Conservation (phyloP, 1,140 invertebrate genomes). For the Teleogryllus occipitalis region DNA sequence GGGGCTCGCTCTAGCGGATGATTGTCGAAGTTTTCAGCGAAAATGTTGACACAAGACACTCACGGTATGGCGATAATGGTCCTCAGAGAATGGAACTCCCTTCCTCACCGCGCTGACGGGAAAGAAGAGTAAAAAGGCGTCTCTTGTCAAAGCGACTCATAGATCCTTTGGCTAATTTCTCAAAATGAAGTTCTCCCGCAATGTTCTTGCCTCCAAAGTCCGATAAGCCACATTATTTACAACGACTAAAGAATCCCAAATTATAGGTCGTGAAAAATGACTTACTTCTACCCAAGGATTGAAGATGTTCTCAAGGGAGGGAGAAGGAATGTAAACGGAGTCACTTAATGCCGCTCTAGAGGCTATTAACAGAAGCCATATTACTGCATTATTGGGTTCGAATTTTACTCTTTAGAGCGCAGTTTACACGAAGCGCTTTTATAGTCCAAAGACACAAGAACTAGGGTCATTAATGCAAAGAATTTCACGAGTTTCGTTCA, state of each 20-base stretch:
- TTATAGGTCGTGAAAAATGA: neutral
- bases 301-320: too few relatives aligned
- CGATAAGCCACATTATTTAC: neutral
- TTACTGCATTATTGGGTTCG: too few relatives aligned
- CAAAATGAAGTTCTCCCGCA: neutral
- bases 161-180: neutral
- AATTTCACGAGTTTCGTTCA: too few relatives aligned
- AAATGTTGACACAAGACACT: slow-evolving; percentile 4
- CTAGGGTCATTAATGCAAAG: too few relatives aligned
- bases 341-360: too few relatives aligned
- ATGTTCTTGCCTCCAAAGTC: neutral
- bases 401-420: neutral
- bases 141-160: neutral
- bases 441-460: too few relatives aligned
- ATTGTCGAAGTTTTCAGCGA: neutral
- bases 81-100: neutral
- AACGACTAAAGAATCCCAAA: neutral
- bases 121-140: neutral
- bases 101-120: neutral
- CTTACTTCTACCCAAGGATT: too few relatives aligned
- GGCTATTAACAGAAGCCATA: too few relatives aligned
- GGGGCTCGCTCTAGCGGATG: neutral
- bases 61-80: neutral
- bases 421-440: neutral
- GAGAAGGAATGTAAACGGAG: too few relatives aligned